Evolutionary conservation across 2,113 vertebrate genomes (phyloP), one percentile per base, ranked within the genome.

Genomic region (Rhea pennata): DNA sequence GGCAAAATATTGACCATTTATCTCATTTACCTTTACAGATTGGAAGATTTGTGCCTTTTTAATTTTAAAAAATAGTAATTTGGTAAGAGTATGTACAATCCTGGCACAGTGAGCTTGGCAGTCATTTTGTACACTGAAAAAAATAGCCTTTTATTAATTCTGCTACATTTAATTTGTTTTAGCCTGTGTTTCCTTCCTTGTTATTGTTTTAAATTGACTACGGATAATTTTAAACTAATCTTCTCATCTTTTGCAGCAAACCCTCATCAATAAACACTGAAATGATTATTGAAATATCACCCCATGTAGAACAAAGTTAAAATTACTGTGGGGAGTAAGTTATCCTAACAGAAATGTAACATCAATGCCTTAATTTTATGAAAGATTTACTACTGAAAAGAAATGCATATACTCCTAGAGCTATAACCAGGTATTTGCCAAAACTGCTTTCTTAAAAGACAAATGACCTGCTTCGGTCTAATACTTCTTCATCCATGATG

Each of bases 221-320:
- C 95, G 94, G 97, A 98, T 97, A 96, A 98, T 97, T 98, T 98
- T 97, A 98, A 98, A 97, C 96, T 98, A 98, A 98, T 97, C 95
- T 98, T 97, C 96, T 98, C 96, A 98, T 98, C 97, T 98, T 98
- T 97, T 96, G 94, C 87, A 88, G 92, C 94, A 89, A 97, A 87
- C 75, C 36, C 89, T 98, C 98, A 98, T 98, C 98, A 98, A 98
- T 98, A 98, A 98, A 87, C 96, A 97, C 89, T 90, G 92, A 97
- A 98, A 97, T 87, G 86, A 97, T 98, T 95, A 98, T 98, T 97
- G 98, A 98, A 98, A 98, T 97, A 98, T 96, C 97, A 90, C 94
- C 97, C 97, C 94, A 95, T 96, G 94, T 98, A 98, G 95, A 98
- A 97, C 96, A 98, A 98, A 98, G 96, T 97, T 93, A 97, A 97